Evolutionary conservation across 2,888 invertebrate genomes (phyloP).

Genomic region (Pachymerium ferrugineum): DNA sequence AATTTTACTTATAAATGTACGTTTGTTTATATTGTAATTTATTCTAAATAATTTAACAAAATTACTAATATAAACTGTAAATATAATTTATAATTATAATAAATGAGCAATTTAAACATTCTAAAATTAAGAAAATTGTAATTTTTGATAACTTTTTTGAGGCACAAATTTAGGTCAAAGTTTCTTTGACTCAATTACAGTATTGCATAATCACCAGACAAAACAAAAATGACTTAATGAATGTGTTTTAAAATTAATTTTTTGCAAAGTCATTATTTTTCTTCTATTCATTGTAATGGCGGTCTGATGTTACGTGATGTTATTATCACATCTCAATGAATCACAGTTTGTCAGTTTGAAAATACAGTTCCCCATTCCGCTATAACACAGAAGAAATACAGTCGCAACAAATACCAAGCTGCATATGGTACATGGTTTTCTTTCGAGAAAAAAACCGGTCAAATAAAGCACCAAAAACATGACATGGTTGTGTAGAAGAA

Average conservation of each 20-base stretch:
- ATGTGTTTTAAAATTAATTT: too few species aligned
- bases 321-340: slow-evolving; percentile 47
- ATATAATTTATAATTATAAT: neutral
- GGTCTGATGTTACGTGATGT: neutral
- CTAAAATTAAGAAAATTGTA: too few species aligned
- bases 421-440: slow-evolving; percentile 96
- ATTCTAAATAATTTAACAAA: neutral
- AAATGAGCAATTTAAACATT: neutral
- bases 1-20: neutral
- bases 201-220: too few species aligned
- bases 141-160: too few species aligned
- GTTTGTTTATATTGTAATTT: neutral
- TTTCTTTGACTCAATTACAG: too few species aligned
- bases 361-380: slow-evolving; percentile 89
- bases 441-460: slow-evolving; percentile 92
- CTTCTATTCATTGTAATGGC: too few species aligned
- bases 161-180: neutral
- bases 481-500: slow-evolving; percentile 89
- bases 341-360: slow-evolving; percentile 83
- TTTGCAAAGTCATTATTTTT: too few species aligned
- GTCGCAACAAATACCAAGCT: slow-evolving; percentile 89
- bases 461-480: slow-evolving; percentile 96
- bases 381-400: slow-evolving; percentile 90
- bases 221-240: too few species aligned
- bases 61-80: neutral